These are phyloP conservation scores for Notospermus geniculatus DNA, from an alignment of 1,140 invertebrate genomes.

Conservation along the genomic window DNA sequence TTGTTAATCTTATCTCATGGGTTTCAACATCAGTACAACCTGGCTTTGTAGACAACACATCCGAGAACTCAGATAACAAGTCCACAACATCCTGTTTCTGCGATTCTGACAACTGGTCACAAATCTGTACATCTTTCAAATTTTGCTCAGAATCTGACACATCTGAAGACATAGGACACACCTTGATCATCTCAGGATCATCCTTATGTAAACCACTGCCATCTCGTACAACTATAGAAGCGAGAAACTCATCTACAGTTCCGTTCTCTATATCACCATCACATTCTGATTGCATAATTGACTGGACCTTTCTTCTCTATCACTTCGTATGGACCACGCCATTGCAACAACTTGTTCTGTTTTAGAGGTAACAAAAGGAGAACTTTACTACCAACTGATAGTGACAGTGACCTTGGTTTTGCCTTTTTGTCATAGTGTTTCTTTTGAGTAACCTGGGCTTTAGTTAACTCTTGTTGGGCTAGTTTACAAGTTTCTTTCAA, in stretches of 20 bases:
- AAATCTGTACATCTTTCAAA: not conserved
- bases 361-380: not conserved
- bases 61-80: slow-evolving; percentile 6
- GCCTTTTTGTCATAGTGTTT: not conserved
- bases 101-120: not conserved
- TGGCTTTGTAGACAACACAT: slow-evolving; percentile 17
- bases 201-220: too few species aligned
- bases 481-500: not conserved
- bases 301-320: not conserved
- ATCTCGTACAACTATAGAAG: too few species aligned
- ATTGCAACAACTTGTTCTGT: slow-evolving; percentile 4
- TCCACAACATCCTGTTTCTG: slow-evolving; percentile 2
- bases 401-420: not conserved
- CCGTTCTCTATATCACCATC: too few species aligned
- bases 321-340: not conserved
- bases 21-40: slow-evolving; percentile 16
- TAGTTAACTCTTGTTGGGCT: not conserved
- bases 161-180: too few species aligned
- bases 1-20: slow-evolving; percentile 13
- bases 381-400: not conserved
- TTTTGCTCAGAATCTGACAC: slow-evolving; percentile 7
- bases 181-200: too few species aligned
- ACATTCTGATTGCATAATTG: not conserved
- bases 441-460: not conserved
- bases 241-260: too few species aligned